These are phyloP conservation scores for Nomada fabriciana DNA, from an alignment of 2,888 invertebrate species.

Conservation along the genomic window DNA sequence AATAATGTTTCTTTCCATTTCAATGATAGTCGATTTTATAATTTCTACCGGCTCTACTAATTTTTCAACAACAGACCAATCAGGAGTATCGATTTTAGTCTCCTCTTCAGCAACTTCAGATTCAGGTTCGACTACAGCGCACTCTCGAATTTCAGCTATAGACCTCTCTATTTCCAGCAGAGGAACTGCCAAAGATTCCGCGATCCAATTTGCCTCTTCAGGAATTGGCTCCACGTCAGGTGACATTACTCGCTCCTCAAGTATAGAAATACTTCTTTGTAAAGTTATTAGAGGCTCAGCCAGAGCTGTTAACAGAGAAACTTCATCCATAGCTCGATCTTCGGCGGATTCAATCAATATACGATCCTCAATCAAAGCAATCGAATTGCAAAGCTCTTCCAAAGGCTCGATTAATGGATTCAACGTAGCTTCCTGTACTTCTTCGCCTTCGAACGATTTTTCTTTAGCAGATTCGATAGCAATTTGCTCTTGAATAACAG, in stretches of 20 bases:
- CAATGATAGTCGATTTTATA: conserved; percentile 57
- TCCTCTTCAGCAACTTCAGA: conserved; percentile 46
- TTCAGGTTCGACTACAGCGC: conserved; percentile 56
- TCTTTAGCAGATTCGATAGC: conserved; percentile 69
- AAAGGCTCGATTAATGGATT: conserved; percentile 86
- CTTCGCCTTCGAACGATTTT: conserved; percentile 40
- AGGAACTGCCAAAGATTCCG: conserved; percentile 73
- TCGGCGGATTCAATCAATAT: conserved; percentile 78
- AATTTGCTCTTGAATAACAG: conserved; percentile 77
- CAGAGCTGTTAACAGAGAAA: conserved; percentile 68
- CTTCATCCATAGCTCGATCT: conserved; percentile 52
- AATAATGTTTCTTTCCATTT: conserved; percentile 42
- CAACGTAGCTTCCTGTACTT: conserved; percentile 81
- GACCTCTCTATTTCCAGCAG: conserved; percentile 75
- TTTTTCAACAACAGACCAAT: conserved; percentile 65
- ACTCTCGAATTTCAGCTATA: conserved; percentile 72
- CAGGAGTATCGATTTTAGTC: conserved; percentile 33
- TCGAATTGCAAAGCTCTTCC: conserved; percentile 81
- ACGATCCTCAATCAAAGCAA: conserved; percentile 81
- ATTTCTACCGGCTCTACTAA: conserved; percentile 59
- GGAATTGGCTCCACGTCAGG: conserved; percentile 77
- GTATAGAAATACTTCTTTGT: conserved; percentile 73
- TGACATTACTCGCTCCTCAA: conserved; percentile 75
- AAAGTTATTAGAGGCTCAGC: conserved; percentile 75
- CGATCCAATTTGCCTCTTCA: conserved; percentile 72